Conservation (phyloP, 2,113 vertebrate species). For the Esox niger region DNA sequence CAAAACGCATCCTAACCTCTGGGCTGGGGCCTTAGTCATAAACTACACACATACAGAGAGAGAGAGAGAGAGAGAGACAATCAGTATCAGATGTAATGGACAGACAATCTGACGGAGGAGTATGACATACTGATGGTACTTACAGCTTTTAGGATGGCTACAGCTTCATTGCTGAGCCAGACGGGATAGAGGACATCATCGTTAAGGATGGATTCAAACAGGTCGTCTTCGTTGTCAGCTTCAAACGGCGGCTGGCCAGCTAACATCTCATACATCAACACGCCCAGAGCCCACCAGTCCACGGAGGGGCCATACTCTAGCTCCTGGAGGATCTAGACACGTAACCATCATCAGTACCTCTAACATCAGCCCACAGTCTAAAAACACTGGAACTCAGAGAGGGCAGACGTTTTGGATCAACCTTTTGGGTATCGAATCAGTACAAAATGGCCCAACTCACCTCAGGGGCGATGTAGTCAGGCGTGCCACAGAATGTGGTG, state of each 20-base stretch:
- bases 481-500: slow-evolving; percentile 97
- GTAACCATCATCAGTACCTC: background rate
- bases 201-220: slow-evolving; percentile 97
- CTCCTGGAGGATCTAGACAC: slow-evolving; percentile 90
- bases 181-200: slow-evolving; percentile 98
- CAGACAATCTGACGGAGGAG: too few species aligned
- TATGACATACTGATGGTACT: slow-evolving; percentile 34
- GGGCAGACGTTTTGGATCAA: background rate
- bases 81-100: too few species aligned
- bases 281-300: slow-evolving; percentile 98
- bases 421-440: background rate
- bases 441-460: slow-evolving; percentile 58
- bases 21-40: slow-evolving; percentile 97
- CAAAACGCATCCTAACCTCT: slow-evolving; percentile 92
- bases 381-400: background rate
- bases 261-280: slow-evolving; percentile 99
- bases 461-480: slow-evolving; percentile 98
- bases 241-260: slow-evolving; percentile 97
- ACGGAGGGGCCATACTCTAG: slow-evolving; percentile 94
- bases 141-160: slow-evolving; percentile 96
- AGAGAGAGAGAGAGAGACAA: background rate
- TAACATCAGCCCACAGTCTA: background rate
- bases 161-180: slow-evolving; percentile 98
- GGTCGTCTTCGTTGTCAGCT: slow-evolving; percentile 95
- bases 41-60: slow-evolving; percentile 72